Percentiles rank a stretch among this genome's conserved stretches.
Conservation (phyloP, 2,797 vertebrate genomes). For the Cyclura pinguis region DNA sequence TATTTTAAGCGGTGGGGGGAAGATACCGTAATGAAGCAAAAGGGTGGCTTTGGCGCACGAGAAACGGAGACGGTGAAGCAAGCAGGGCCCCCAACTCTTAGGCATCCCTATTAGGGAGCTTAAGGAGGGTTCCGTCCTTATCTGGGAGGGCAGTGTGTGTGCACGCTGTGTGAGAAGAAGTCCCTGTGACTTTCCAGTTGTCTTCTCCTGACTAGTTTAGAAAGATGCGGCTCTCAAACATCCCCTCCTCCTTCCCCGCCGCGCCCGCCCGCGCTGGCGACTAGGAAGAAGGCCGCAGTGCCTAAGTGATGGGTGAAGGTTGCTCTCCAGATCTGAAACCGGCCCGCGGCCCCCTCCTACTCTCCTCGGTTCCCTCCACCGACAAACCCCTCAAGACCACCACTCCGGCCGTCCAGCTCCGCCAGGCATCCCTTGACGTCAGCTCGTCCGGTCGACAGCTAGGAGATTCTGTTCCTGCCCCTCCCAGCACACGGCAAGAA, state of each 20-base stretch:
- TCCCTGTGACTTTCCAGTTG: conserved; percentile 68
- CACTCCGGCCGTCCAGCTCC: too few relatives aligned
- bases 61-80: background rate
- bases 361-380: background rate
- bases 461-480: too few relatives aligned
- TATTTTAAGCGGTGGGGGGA: background rate
- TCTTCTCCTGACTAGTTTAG: conserved; percentile 61
- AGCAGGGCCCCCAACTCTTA: background rate
- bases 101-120: background rate
- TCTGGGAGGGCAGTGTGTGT: conserved; percentile 9
- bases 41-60: background rate
- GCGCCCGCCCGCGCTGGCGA: too few relatives aligned
- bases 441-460: too few relatives aligned
- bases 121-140: conserved; percentile 34
- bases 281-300: too few relatives aligned
- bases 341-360: background rate
- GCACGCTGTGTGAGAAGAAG: conserved; percentile 47
- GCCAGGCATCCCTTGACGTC: too few relatives aligned
- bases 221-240: conserved; percentile 5
- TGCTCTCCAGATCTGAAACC: background rate
- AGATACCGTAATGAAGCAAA: background rate
- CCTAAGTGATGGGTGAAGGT: background rate
- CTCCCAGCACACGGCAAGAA: too few relatives aligned
- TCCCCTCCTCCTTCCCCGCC: too few relatives aligned
- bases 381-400: too few relatives aligned